These are phyloP conservation scores for Nysson spinosus DNA, from an alignment of 2,888 invertebrate species.

Conservation along the genomic window DNA sequence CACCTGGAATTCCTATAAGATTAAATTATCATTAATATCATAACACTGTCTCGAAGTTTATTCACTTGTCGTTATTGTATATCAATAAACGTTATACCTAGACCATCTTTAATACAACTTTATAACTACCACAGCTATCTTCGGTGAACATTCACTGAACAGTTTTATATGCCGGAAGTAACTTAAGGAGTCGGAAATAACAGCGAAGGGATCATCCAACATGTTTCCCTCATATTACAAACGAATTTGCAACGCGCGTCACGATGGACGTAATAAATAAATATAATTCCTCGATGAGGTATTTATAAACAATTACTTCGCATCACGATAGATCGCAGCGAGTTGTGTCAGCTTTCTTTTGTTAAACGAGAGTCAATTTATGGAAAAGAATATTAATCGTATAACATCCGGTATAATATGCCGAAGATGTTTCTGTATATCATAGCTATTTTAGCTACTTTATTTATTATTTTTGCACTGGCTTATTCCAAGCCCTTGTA, in stretches of 20 bases:
- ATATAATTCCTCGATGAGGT: no score
- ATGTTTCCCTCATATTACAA: no score
- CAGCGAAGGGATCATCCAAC: no score
- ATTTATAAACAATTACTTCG: no score
- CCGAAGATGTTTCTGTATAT: constrained; percentile 62
- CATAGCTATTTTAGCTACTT: constrained; percentile 49
- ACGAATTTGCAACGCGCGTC: no score
- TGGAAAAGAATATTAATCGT: constrained; percentile 20
- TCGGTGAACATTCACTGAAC: no score
- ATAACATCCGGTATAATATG: constrained; percentile 30
- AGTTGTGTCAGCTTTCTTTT: constrained; percentile 11
- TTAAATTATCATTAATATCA: neutral
- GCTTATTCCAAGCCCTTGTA: constrained; percentile 55
- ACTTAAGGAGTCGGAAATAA: no score
- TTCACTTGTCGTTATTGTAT: constrained; percentile 28
- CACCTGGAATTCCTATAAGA: no score
- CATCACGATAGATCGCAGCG: constrained; percentile 5
- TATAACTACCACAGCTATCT: neutral
- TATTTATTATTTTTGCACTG: constrained; percentile 65
- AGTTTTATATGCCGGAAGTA: no score
- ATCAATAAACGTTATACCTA: constrained; percentile 27
- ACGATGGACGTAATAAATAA: no score
- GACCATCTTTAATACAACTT: constrained; percentile 6
- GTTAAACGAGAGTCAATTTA: constrained; percentile 25
- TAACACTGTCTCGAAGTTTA: constrained; percentile 10